A percentile compares a stretch with the other conserved stretches of the same genome.
Evolutionary conservation across 2,888 invertebrate genomes (phyloP).

Genomic region (Ganaspis brasiliensis): DNA sequence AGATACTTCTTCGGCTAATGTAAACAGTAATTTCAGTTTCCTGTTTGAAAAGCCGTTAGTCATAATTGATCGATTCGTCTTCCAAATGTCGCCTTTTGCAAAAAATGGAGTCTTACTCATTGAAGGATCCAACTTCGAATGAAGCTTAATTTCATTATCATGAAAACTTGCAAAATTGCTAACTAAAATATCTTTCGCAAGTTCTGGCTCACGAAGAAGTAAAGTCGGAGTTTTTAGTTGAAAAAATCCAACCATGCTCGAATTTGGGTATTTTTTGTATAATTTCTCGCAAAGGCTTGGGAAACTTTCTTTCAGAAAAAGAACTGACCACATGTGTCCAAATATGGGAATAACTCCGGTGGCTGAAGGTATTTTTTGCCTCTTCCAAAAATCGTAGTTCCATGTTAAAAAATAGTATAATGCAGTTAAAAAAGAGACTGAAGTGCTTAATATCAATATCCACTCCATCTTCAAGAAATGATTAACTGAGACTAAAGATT

Average conservation of each 20-base stretch:
- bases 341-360: slow-evolving; percentile 53
- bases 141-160: slow-evolving; percentile 57
- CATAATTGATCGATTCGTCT: slow-evolving; percentile 49
- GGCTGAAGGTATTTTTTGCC: slow-evolving; percentile 53
- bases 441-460: neutral
- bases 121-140: slow-evolving; percentile 65
- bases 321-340: slow-evolving; percentile 57
- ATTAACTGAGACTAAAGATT: neutral
- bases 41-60: slow-evolving; percentile 62
- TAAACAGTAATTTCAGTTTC: slow-evolving; percentile 67
- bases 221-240: slow-evolving; percentile 58
- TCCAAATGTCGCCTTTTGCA: slow-evolving; percentile 66
- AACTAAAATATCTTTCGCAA: slow-evolving; percentile 68
- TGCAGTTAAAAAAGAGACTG: slow-evolving; percentile 4
- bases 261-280: slow-evolving; percentile 47
- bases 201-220: slow-evolving; percentile 67
- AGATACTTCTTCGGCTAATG: slow-evolving; percentile 60
- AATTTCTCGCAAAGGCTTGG: slow-evolving; percentile 47
- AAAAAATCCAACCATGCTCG: slow-evolving; percentile 62
- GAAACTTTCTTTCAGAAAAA: slow-evolving; percentile 48
- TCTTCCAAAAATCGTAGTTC: slow-evolving; percentile 57
- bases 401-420: slow-evolving; percentile 47
- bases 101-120: slow-evolving; percentile 70
- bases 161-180: slow-evolving; percentile 69
- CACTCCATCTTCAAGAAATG: neutral